These are phyloP conservation scores for Brachyhypopomus occidentalis DNA, from an alignment of 2,113 vertebrate genomes.

Conservation along the genomic window DNA sequence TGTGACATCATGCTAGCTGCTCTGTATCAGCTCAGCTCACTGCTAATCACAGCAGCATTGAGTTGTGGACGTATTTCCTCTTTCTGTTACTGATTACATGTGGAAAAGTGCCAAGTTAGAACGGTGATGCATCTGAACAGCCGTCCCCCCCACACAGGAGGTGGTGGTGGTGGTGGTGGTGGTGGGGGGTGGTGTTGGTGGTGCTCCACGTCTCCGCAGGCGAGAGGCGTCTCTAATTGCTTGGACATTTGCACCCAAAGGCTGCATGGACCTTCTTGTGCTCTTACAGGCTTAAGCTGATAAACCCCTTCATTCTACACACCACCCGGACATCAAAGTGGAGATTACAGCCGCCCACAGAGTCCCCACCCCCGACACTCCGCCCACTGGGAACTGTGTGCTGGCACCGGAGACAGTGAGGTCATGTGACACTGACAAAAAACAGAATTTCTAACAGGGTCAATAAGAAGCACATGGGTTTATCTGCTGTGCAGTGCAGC, in stretches of 20 bases:
- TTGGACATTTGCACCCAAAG: conserved; percentile 68
- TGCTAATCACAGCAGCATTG: too few relatives aligned
- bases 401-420: conserved; percentile 40
- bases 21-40: too few relatives aligned
- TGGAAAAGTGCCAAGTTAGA: too few relatives aligned
- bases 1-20: too few relatives aligned
- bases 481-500: conserved; percentile 31
- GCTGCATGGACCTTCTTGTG: conserved; percentile 67
- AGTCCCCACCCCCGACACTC: conserved; percentile 65
- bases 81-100: too few relatives aligned
- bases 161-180: too few relatives aligned
- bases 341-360: conserved; percentile 69
- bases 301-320: conserved; percentile 73
- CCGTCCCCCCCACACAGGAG: too few relatives aligned
- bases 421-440: conserved; percentile 50
- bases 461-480: conserved; percentile 45
- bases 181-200: too few relatives aligned
- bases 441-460: conserved; percentile 15
- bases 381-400: conserved; percentile 53
- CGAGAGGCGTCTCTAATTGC: conserved; percentile 70
- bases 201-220: too few relatives aligned
- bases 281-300: conserved; percentile 76
- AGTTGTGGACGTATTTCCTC: too few relatives aligned
- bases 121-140: too few relatives aligned
- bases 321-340: conserved; percentile 70